phyloP scores from a whole-genome alignment of 2,113 vertebrate genomes.

The Eurystomus gularis region DNA sequence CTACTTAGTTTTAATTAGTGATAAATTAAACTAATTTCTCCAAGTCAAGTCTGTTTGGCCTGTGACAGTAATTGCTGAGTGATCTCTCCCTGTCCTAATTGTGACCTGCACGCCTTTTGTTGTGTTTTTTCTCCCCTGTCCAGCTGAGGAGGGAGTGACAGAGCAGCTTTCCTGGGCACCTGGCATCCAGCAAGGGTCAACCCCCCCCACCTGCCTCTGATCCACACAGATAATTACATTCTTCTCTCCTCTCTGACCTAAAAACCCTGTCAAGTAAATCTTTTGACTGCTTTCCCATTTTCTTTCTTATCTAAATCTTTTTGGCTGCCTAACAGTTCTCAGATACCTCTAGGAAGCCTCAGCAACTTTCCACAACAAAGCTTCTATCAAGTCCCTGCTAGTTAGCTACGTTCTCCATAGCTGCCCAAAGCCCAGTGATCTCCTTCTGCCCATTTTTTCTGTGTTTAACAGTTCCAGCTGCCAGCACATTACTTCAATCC shows the following conservation, averaged over 20 bases:
- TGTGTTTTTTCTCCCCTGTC: not conserved
- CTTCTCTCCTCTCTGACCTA: not conserved
- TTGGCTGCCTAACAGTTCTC: not conserved
- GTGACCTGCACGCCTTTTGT: rapidly evolving
- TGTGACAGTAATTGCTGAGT: rapidly evolving
- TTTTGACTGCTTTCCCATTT: not conserved
- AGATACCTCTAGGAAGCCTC: not conserved
- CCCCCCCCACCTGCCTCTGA: not conserved
- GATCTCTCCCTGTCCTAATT: not conserved
- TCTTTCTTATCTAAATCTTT: not conserved
- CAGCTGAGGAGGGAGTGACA: not conserved
- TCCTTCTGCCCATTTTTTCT: not conserved
- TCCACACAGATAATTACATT: not conserved
- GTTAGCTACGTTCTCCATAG: not conserved
- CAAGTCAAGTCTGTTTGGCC: not conserved
- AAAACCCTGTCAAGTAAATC: not conserved
- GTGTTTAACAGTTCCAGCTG: not conserved
- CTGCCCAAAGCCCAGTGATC: not conserved
- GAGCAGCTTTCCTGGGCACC: not conserved
- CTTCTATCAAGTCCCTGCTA: not conserved
- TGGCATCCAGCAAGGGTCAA: not conserved
- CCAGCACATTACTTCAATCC: not conserved
- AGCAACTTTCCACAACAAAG: not conserved
- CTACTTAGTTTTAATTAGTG: too few species aligned
- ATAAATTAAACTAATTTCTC: not conserved